Evolutionary conservation across 2,113 vertebrate genomes (phyloP).

Genomic region (Mandrillus leucophaeus): DNA sequence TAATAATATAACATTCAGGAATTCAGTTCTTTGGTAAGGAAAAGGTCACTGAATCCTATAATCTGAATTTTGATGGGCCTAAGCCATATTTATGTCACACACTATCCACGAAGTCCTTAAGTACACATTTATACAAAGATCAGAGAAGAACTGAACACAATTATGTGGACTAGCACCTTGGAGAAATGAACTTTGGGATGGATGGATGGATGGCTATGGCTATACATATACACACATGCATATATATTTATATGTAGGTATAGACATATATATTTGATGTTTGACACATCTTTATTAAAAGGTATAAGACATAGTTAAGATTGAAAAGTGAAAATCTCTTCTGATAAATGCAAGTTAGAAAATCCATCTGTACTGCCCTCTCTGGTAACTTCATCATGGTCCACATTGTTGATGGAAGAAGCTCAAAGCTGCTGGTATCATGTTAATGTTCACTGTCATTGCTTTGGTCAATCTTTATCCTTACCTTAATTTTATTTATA

Average conservation of each 20-base stretch:
- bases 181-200: neutral
- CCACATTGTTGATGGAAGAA: neutral
- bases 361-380: neutral
- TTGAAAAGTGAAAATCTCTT: constrained; percentile 29
- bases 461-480: constrained; percentile 8
- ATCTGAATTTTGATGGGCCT: neutral
- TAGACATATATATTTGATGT: neutral
- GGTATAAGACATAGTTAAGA: neutral
- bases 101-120: neutral
- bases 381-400: constrained; percentile 10
- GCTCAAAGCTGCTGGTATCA: neutral
- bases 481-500: constrained; percentile 3
- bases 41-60: neutral
- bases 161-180: neutral
- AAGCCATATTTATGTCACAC: neutral
- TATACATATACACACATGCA: neutral
- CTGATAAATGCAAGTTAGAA: constrained; percentile 24
- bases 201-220: neutral
- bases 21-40: neutral
- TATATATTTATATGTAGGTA: neutral
- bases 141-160: neutral
- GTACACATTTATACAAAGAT: neutral
- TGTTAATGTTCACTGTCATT: neutral
- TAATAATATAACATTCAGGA: neutral
- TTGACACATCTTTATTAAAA: neutral